Conservation (phyloP, 2,888 invertebrate genomes). For the Anorthoa munda region DNA sequence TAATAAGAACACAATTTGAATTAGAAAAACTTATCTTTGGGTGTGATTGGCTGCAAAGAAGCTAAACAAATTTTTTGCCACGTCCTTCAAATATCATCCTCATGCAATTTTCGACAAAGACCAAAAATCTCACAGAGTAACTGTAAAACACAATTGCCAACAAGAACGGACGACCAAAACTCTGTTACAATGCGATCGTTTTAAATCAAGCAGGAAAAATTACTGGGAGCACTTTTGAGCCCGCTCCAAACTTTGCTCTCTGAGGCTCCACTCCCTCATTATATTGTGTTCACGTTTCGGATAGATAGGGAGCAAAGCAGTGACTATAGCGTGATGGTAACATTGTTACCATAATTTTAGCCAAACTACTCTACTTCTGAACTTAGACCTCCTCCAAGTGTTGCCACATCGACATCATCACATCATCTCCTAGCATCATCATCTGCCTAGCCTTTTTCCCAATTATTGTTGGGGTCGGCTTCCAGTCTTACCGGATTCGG, state of each 20-base stretch:
- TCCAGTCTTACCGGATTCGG: too few species aligned
- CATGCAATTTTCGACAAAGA: neutral
- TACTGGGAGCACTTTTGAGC: constrained; percentile 86
- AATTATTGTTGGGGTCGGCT: too few species aligned
- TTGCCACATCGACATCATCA: too few species aligned
- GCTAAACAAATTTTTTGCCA: neutral
- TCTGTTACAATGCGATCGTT: constrained; percentile 83
- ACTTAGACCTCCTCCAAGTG: too few species aligned
- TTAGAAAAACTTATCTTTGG: too few species aligned
- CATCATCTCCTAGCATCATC: too few species aligned
- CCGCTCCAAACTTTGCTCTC: constrained; percentile 84
- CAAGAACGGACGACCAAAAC: constrained; percentile 74
- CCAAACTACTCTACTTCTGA: too few species aligned
- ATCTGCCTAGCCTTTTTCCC: too few species aligned
- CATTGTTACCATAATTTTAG: too few species aligned
- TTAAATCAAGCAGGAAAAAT: constrained; percentile 88
- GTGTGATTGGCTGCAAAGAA: too few species aligned
- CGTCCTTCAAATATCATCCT: neutral
- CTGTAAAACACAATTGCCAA: constrained; percentile 58
- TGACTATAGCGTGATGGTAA: constrained; percentile 4
- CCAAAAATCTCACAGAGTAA: constrained; percentile 40
- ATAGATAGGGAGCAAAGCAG: constrained; percentile 45
- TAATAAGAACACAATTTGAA: too few species aligned
- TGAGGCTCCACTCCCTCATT: constrained; percentile 82
- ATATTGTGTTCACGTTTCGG: constrained; percentile 88